phyloP scores from a whole-genome alignment of 2,888 invertebrate genomes.

The Allophyes oxyacanthae region DNA sequence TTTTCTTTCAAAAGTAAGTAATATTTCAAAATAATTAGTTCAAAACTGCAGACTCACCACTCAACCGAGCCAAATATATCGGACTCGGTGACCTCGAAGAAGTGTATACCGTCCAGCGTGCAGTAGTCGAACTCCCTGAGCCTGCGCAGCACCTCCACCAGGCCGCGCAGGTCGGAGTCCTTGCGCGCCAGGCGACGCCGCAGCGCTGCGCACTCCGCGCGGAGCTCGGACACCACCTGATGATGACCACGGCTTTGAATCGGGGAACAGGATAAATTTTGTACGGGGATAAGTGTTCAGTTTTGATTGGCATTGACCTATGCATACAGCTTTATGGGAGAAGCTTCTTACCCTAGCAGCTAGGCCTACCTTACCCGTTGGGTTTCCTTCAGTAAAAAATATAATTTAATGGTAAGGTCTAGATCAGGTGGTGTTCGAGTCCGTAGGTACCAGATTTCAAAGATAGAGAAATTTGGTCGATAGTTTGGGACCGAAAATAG shows the following conservation, averaged over 20 bases:
- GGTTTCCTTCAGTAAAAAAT: too few species aligned
- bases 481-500: too few species aligned
- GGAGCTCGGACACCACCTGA: conserved; percentile 76
- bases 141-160: conserved; percentile 87
- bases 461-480: too few species aligned
- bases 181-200: conserved; percentile 82
- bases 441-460: too few species aligned
- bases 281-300: too few species aligned
- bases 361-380: too few species aligned
- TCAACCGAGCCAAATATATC: conserved; percentile 79
- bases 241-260: conserved; percentile 12
- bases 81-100: conserved; percentile 85
- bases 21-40: too few species aligned
- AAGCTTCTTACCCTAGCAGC: not conserved
- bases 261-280: too few species aligned
- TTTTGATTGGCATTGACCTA: too few species aligned
- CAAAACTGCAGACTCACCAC: conserved; percentile 66
- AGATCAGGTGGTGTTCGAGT: conserved; percentile 55
- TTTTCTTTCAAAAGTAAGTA: too few species aligned
- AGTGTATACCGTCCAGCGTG: conserved; percentile 86
- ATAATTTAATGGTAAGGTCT: conserved; percentile 8
- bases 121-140: conserved; percentile 84
- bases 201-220: conserved; percentile 73
- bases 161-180: conserved; percentile 85
- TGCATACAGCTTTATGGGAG: too few species aligned